These are phyloP conservation scores for Bolinopsis microptera DNA, from an alignment of 37 sponge, comb jelly and placozoan genomes.

Conservation along the genomic window DNA sequence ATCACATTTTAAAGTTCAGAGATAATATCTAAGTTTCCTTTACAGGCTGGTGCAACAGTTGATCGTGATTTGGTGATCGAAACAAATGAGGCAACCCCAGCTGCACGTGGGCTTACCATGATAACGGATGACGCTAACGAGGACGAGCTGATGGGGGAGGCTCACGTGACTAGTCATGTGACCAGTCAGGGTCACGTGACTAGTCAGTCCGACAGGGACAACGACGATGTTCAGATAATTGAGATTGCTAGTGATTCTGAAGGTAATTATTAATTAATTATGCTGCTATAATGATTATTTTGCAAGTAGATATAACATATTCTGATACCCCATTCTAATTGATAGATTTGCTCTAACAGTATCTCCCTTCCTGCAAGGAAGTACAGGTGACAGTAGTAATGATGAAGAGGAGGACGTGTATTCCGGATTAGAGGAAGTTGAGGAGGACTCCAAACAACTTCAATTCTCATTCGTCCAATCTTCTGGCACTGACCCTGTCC, in stretches of 20 bases:
- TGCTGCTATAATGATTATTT: too few species aligned
- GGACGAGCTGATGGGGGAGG: conserved; percentile 51
- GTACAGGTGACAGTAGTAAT: not conserved
- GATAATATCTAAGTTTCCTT: too few species aligned
- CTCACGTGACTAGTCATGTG: not conserved
- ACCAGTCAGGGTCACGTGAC: conserved; percentile 9
- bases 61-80: not conserved
- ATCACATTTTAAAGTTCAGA: too few species aligned
- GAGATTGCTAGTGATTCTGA: not conserved
- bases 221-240: not conserved
- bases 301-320: too few species aligned
- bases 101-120: not conserved
- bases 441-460: conserved; percentile 46
- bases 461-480: conserved; percentile 48
- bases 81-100: conserved; percentile 34
- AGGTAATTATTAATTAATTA: not conserved
- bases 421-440: conserved; percentile 15
- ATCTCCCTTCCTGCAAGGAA: too few species aligned
- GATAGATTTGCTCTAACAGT: too few species aligned
- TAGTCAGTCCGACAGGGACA: not conserved
- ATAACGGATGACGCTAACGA: not conserved
- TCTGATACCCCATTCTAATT: too few species aligned
- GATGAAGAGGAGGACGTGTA: conserved; percentile 58
- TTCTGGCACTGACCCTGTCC: conserved; percentile 22
- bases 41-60: conserved; percentile 29